These are phyloP conservation scores for Tethya wilhelma DNA, from an alignment of 37 sponge, comb jelly and placozoan species.

Conservation along the genomic window DNA sequence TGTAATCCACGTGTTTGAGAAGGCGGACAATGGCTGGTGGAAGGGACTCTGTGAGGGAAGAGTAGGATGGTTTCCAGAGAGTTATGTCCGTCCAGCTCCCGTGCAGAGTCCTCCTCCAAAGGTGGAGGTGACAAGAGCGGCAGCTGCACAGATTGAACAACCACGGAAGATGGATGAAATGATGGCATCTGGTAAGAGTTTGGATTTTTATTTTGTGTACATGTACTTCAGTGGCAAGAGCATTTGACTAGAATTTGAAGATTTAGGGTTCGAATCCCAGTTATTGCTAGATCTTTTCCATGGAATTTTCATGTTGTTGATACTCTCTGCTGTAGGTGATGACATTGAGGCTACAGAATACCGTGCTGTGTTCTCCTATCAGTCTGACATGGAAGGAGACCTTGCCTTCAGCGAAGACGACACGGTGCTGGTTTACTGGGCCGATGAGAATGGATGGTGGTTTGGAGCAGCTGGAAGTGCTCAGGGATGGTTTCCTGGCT, in stretches of 20 bases:
- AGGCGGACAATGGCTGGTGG: conserved; percentile 72
- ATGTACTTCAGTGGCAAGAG: background rate
- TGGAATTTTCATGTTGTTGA: background rate
- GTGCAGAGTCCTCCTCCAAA: background rate
- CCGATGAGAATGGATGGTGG: conserved; percentile 90
- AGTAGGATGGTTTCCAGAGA: conserved; percentile 77
- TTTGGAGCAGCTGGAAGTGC: conserved; percentile 55
- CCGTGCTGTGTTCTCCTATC: conserved; percentile 52
- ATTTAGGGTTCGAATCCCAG: background rate
- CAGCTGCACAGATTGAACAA: background rate
- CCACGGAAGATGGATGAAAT: conserved; percentile 35
- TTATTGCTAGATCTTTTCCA: background rate
- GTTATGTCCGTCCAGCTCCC: conserved; percentile 38
- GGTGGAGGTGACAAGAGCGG: background rate
- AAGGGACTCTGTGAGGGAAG: conserved; percentile 50
- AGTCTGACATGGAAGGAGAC: conserved; percentile 61
- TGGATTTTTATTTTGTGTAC: background rate
- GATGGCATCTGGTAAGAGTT: conserved; percentile 21
- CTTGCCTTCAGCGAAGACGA: conserved; percentile 75
- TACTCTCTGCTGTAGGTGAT: conserved; percentile 1
- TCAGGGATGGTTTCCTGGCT: conserved; percentile 89
- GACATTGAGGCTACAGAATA: conserved; percentile 61
- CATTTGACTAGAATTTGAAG: background rate
- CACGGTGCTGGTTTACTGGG: conserved; percentile 78
- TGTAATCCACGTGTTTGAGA: conserved; percentile 66